Conservation (phyloP, 64 coral and sea anemone species). For the Montipora cactus region DNA sequence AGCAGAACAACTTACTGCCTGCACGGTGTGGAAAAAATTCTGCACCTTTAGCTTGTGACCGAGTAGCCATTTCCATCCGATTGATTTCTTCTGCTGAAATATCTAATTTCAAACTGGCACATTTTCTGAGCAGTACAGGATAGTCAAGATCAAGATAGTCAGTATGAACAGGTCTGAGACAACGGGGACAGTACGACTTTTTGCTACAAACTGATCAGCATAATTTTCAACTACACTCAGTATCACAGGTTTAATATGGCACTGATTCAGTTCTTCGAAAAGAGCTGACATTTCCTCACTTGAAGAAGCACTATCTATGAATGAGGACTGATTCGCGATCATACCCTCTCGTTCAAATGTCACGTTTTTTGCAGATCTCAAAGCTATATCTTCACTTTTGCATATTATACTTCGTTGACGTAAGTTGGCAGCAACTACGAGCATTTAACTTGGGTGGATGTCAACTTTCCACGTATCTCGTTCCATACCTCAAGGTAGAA, state of each 20-base stretch:
- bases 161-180: slow-evolving; percentile 37
- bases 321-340: not conserved
- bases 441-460: no score
- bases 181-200: no score
- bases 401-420: not conserved
- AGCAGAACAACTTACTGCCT: not conserved
- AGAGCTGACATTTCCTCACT: slow-evolving; percentile 34
- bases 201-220: no score
- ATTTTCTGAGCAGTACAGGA: slow-evolving; percentile 59
- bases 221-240: not conserved
- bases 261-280: slow-evolving; percentile 64
- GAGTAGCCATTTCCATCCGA: slow-evolving; percentile 22
- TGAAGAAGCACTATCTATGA: slow-evolving; percentile 8
- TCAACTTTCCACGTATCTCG: no score
- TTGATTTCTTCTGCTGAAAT: slow-evolving; percentile 58
- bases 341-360: not conserved
- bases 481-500: no score
- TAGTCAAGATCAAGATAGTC: slow-evolving; percentile 65
- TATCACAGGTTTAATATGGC: no score
- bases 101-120: slow-evolving; percentile 24
- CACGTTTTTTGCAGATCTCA: slow-evolving; percentile 27
- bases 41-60: slow-evolving; percentile 29
- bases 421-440: no score
- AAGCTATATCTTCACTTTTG: slow-evolving; percentile 64
- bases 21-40: slow-evolving; percentile 50